Evolutionary conservation across 2,888 invertebrate species (phyloP), one percentile per base, ranked within the genome.

Genomic region (Eristalinus aeneus): DNA sequence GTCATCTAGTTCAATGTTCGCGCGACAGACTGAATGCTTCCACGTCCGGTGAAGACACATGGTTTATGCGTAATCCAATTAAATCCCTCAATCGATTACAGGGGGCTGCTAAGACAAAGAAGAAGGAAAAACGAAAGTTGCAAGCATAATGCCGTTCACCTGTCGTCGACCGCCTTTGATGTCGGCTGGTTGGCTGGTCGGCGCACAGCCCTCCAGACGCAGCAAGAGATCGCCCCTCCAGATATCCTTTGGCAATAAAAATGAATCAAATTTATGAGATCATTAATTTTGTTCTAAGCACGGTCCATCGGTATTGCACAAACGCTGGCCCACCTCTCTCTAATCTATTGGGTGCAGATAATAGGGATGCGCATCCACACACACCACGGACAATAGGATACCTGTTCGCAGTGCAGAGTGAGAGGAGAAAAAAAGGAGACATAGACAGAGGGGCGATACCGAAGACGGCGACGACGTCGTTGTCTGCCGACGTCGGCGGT

Each of bases 1-100:
- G 60, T 72, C 88, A 86, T 88, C 88, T 88, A 86, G 88, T 88
- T 88, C 88, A 88, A 88, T 88, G 88, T 85, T 88, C 87, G 87
- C 10, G 58, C 31, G 64, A 72, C 63, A 61, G 20, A n/a, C 34
- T 23, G 23, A 54, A 23, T 61, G 68, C 69, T 80, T 81, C 81
- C 74, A 82, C 64, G 61, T 78, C 77, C 65, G 61, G 72, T 58
- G 76, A 69, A 67, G 72, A 75, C n/a, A n/a, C n/a, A 46, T 16
- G 46, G 22, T 12, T 34, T n/a, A 36, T 60, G 81, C 86, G 78
- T 86, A 86, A 86, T 86, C 86, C 86, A 86, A 86, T 86, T 78
- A 77, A 78, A 74, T 86, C 31, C 58, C 34, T 58, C 20, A 61
- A 86, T 61, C 23, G 72, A 72, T 46, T 34, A 27, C 53, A 68